These are phyloP conservation scores for Petrocephalus sullivani DNA, from an alignment of 2,797 vertebrate species.

Conservation along the genomic window DNA sequence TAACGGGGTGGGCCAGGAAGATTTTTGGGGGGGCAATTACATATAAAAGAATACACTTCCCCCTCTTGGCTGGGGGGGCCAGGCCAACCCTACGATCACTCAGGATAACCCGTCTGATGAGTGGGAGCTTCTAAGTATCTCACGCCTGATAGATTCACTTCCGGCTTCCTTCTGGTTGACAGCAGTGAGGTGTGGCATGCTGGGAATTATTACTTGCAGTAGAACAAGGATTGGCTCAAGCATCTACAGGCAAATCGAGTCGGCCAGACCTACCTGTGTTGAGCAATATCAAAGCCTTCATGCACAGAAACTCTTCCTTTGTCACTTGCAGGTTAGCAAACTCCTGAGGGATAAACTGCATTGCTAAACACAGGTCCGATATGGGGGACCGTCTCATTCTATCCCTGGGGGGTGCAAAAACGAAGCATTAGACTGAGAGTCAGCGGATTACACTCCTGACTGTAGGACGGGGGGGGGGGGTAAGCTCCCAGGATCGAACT, in stretches of 20 bases:
- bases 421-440: neutral
- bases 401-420: conserved; percentile 62
- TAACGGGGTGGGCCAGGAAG: too few species aligned
- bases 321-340: conserved; percentile 87
- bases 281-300: conserved; percentile 92
- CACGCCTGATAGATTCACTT: neutral
- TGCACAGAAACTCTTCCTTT: conserved; percentile 92
- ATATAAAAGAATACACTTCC: too few species aligned
- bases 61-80: too few species aligned
- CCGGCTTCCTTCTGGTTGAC: neutral
- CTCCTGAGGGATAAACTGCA: conserved; percentile 94
- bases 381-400: conserved; percentile 89
- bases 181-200: neutral
- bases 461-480: neutral
- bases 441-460: neutral
- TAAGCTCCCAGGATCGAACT: conserved; percentile 45
- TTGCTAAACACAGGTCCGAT: conserved; percentile 85
- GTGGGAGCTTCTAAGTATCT: neutral
- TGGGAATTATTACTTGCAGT: neutral
- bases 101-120: neutral
- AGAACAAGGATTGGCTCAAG: neutral
- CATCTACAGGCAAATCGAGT: neutral
- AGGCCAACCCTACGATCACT: too few species aligned
- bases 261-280: conserved; percentile 76
- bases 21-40: too few species aligned